A percentile compares a stretch with the other conserved stretches of the same genome.
These are phyloP conservation scores for Borostomias antarcticus DNA, from an alignment of 2,797 vertebrate genomes.

Conservation along the genomic window DNA sequence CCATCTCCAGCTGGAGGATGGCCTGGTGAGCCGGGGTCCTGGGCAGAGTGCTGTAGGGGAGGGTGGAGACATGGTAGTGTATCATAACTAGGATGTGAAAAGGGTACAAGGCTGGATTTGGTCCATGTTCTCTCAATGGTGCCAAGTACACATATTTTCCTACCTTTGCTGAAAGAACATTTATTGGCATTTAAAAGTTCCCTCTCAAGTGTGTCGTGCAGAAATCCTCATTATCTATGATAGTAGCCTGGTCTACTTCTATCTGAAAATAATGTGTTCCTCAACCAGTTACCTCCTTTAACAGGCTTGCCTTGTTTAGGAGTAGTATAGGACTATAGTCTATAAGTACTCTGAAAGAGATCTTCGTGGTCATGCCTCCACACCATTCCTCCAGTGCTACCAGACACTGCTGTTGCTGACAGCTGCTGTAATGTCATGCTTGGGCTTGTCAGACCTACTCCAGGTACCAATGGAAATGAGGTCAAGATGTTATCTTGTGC, in stretches of 20 bases:
- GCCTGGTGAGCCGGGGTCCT: slow-evolving; percentile 77
- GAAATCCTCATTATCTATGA: too few relatives aligned
- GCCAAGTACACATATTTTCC: not conserved
- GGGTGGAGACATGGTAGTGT: too few relatives aligned
- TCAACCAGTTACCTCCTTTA: too few relatives aligned
- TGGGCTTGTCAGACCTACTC: slow-evolving; percentile 41
- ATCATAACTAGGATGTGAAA: too few relatives aligned
- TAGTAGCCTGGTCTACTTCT: too few relatives aligned
- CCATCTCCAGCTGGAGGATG: slow-evolving; percentile 88
- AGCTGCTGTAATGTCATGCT: slow-evolving; percentile 58
- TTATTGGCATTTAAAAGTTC: not conserved
- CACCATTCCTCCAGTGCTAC: slow-evolving; percentile 3
- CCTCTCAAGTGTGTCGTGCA: too few relatives aligned
- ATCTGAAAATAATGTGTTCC: too few relatives aligned
- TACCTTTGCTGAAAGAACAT: not conserved
- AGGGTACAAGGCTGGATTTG: too few relatives aligned
- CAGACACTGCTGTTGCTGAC: slow-evolving; percentile 42
- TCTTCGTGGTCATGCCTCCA: not conserved
- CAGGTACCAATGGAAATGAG: slow-evolving; percentile 56
- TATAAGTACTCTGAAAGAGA: too few relatives aligned
- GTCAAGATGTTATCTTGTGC: slow-evolving; percentile 41
- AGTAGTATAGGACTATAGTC: too few relatives aligned
- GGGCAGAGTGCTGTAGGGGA: not conserved
- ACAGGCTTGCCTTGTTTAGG: too few relatives aligned
- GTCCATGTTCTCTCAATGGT: not conserved